Evolutionary conservation across 2,113 vertebrate genomes (phyloP).

Genomic region (Chloropsis hardwickii): DNA sequence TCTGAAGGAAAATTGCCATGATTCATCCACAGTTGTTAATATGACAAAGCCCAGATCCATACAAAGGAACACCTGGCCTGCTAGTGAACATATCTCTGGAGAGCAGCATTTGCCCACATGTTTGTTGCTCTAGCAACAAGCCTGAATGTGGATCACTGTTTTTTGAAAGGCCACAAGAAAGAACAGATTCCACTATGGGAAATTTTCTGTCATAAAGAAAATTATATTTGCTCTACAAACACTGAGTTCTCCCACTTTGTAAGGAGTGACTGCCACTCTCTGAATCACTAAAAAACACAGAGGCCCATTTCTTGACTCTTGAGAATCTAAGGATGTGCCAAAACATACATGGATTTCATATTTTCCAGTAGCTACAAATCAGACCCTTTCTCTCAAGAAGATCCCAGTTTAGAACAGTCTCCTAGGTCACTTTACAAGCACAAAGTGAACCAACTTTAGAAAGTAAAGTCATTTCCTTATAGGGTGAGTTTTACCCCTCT

Average conservation of each 20-base stretch:
- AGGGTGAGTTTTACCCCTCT: not conserved
- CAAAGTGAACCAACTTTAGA: conserved; percentile 2
- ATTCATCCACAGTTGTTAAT: conserved; percentile 30
- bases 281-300: conserved; percentile 52
- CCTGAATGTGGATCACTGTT: not conserved
- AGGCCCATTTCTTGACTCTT: not conserved
- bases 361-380: conserved; percentile 65
- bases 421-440: conserved; percentile 12
- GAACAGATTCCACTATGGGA: conserved; percentile 30
- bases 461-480: conserved; percentile 18
- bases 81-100: not conserved
- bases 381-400: conserved; percentile 42
- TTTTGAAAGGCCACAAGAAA: not conserved
- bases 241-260: conserved; percentile 43
- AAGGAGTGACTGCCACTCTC: conserved; percentile 26
- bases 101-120: not conserved
- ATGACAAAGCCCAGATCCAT: conserved; percentile 9
- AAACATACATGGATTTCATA: conserved; percentile 62
- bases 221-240: conserved; percentile 38
- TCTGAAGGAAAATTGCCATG: conserved; percentile 29
- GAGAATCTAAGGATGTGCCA: conserved; percentile 55
- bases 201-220: conserved; percentile 53
- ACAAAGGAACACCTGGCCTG: conserved; percentile 37
- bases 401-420: conserved; percentile 44
- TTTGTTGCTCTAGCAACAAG: conserved; percentile 43